Conservation (phyloP, 2,888 invertebrate genomes). For the Tuta absoluta region DNA sequence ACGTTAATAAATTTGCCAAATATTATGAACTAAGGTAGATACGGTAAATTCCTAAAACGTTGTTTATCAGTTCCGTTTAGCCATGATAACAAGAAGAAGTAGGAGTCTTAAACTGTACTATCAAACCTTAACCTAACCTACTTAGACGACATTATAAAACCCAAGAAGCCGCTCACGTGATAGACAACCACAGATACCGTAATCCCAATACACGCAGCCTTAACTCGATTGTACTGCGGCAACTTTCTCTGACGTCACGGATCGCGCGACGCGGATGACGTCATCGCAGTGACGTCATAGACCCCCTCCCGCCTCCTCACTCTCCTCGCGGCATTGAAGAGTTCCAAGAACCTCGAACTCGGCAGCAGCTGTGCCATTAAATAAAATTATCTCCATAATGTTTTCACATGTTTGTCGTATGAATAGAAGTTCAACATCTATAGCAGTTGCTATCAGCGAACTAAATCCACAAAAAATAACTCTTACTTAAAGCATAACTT, state of each 20-base stretch:
- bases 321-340: conserved; percentile 44
- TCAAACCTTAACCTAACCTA: background rate
- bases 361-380: conserved; percentile 46
- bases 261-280: conserved; percentile 62
- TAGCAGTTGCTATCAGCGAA: background rate
- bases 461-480: background rate
- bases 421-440: background rate
- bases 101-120: too few relatives aligned
- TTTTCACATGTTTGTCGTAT: conserved; percentile 31
- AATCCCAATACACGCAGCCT: conserved; percentile 14
- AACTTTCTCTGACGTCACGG: conserved; percentile 52
- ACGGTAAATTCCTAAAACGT: background rate
- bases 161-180: conserved; percentile 7
- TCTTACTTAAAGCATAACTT: background rate
- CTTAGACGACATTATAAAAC: background rate
- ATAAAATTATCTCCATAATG: conserved; percentile 35
- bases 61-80: background rate
- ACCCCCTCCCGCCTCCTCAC: conserved; percentile 38
- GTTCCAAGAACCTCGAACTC: conserved; percentile 54
- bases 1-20: background rate
- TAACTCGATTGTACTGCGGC: conserved; percentile 26
- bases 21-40: background rate
- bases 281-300: conserved; percentile 66
- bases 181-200: conserved; percentile 16
- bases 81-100: too few relatives aligned